Base-by-base conservation (phyloP, 92 coral and sea anemone species). In the Nematostella vectensis region DNA sequence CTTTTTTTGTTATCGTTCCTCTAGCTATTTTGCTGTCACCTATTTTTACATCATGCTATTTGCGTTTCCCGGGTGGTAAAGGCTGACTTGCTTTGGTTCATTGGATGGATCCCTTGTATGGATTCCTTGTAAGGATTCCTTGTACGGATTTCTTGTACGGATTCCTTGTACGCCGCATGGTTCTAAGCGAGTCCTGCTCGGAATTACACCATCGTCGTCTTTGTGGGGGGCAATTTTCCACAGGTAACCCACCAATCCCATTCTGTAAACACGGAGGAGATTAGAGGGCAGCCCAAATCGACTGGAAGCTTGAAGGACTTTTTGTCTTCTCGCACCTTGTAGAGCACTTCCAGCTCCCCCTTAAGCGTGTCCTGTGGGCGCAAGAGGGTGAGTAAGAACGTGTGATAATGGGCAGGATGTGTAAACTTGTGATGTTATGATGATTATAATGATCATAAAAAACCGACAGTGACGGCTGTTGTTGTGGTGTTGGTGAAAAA, bases 161-260 rank as follows among this genome's bases (percentile, higher is more conserved):
- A n/a, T n/a, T n/a, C n/a, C n/a, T n/a, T n/a, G n/a, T n/a, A n/a
- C n/a, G 6, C 8, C 1, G 22, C 33, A 20, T 44, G 21, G 17
- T 25, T 44, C 50, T 17, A 25, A 20, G 21, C 18, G 17, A n/a
- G n/a, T n/a, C n/a, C 40, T 33, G 40, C 40, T 15, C 15, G 15
- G 15, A 6, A 33, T 70, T 58, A 85, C 22, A 85, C 94, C 38
- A 66, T 86, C 8, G 94, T 85, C 28, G 72, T 43, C 30, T 85
- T 85, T 21, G 61, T 56, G 15, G 69, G 69, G 0, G 94, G 94
- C 13, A 77, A 47, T 52, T 80, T 66, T 27, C 86, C 91, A 63
- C 98, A 88, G 0, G 85, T 83, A 50, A 91, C 68, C 98, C 98
- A 91, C 78, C 83, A 74, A 68, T 91, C 98, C 98, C 98, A 91